Evolutionary conservation across 2,888 invertebrate species (phyloP), one percentile per base, ranked within the genome.

Genomic region (Limenitis arthemis): DNA sequence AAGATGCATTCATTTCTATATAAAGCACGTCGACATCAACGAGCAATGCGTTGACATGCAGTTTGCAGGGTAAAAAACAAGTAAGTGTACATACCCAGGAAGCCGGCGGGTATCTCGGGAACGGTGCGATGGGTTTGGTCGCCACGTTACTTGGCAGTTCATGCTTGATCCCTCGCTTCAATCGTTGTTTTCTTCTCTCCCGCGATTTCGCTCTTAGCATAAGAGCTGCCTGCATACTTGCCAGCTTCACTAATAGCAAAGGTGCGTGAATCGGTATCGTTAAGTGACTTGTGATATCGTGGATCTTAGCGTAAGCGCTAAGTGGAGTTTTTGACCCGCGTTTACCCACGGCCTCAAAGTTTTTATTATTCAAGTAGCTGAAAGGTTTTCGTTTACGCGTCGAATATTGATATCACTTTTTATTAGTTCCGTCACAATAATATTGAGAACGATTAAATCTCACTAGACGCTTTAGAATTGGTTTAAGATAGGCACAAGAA

Each of bases 211-310:
- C 91, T 89, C 94, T 92, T 88, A 95, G 91, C 90, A 94, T 93
- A 89, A 95, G 91, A 89, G 95, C 95, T 89, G 95, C 95, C 91
- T 95, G 95, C 94, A 95, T 95, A 79, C 91, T 91, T 89, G 90
- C 91, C 86, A 86, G 86, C 76, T 81, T n/a, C n/a, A 52, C 29
- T 20, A 40, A 50, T 20, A 36, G 56, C 53, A 60, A 49, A 40
- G 36, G 51, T 47, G 55, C 55, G 53, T 58, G 56, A 51, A 44
- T 32, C 40, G 42, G 41, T 20, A 44, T 49, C 34, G 48, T 32
- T 8, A 37, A 55, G 60, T 60, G 61, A 53, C 37, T 41, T 58
- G 57, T 56, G 52, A 47, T 46, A n/a, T 44, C 33, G 50, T 50
- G 46, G 41, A 51, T 37, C 50, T 53, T 52, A 59, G 56, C 56